Evolutionary conservation across 1,140 invertebrate genomes (phyloP), one percentile per base, ranked within the genome.

Genomic region (Drosophila nikananu): DNA sequence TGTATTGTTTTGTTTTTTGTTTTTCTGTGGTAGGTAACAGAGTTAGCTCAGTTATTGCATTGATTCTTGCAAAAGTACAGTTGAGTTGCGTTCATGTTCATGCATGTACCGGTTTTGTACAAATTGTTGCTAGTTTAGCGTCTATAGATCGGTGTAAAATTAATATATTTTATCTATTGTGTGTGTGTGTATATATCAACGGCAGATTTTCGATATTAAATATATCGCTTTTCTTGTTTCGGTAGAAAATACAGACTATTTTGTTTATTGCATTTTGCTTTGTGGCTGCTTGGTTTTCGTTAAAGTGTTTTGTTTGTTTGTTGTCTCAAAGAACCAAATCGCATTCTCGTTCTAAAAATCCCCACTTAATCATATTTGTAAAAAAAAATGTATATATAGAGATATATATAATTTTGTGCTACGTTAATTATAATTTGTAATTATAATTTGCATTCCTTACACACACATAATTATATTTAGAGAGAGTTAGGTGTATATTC

Each of bases 221-320:
- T 21, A 54, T 54, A 21, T 37, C 19, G 8, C 27, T 25, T 60
- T 27, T 30, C 42, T 49, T 59, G 35, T 70, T 57, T 58, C 65
- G 68, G 65, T 72, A 77, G 66, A 70, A 83, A 76, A 75, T 73
- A 86, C 78, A 86, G 82, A 86, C 79, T 86, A 79, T 86, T 65
- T 68, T 52, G 59, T 65, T 66, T 54, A 58, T 81, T 55, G 46
- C 46, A 23, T 68, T 82, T 83, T 82, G 80, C 80, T 67, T 63
- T 61, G 54, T 72, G 55, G 70, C 65, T 86, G 51, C 46, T 17
- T 48, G 17, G 21, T 37, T 48, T 78, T 73, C 41, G 44, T 64
- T 59, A 51, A 44, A 35, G 76, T 70, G 54, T 66, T 64, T 30
- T 48, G 17, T 17, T 48, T 27, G 32, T 49, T 23, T 55, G 2